Evolutionary conservation across 2,113 vertebrate genomes (phyloP).

Genomic region (Lampris megalopsis): DNA sequence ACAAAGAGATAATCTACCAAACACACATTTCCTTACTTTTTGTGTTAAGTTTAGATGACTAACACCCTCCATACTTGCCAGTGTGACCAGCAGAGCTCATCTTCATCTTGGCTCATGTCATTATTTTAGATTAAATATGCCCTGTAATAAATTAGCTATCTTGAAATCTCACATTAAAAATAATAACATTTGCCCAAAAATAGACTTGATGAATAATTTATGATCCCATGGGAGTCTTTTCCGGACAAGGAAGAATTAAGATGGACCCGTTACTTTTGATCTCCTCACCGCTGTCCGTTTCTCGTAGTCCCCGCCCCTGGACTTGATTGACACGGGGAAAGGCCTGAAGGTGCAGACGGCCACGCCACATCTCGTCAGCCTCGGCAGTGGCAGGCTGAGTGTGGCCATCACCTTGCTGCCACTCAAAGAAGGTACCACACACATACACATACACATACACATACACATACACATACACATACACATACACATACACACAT

Average conservation of each 20-base stretch:
- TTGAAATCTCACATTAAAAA: neutral
- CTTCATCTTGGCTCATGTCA: too few relatives aligned
- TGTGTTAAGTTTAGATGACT: too few relatives aligned
- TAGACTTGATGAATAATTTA: neutral
- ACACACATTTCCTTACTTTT: too few relatives aligned
- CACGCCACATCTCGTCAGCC: constrained; percentile 84
- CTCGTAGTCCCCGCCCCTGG: constrained; percentile 75
- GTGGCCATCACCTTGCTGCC: constrained; percentile 85
- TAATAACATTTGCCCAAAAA: neutral
- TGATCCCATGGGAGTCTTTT: too few relatives aligned
- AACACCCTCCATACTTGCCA: too few relatives aligned
- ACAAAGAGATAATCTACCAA: too few relatives aligned
- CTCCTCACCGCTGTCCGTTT: constrained; percentile 19
- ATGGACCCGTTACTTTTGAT: neutral
- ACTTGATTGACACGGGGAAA: constrained; percentile 84
- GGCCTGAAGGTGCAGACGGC: constrained; percentile 83
- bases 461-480: neutral
- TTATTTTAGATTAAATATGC: neutral
- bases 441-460: neutral
- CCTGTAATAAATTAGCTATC: neutral
- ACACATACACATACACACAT: neutral
- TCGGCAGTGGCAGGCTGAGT: constrained; percentile 85
- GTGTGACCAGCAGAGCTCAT: too few relatives aligned
- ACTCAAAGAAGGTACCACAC: constrained; percentile 82
- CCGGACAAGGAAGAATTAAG: neutral